A percentile compares a stretch with the other conserved stretches of the same genome.
Evolutionary conservation across 2,113 vertebrate species (phyloP).

Genomic region (Labeo rohita): DNA sequence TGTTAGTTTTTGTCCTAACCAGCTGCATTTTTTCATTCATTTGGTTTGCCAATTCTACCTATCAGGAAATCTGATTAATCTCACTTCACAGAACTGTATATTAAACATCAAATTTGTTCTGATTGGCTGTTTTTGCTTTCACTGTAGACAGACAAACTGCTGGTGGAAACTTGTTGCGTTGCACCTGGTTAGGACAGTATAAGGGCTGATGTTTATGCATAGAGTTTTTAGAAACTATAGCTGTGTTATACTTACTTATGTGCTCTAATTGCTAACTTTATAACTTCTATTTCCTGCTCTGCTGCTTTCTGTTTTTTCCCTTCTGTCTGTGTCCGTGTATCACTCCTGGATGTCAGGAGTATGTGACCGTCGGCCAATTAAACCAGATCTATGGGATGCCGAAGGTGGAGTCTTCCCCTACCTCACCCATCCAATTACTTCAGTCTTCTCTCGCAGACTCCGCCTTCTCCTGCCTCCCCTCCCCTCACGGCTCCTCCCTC

Average conservation of each 20-base stretch:
- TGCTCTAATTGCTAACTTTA: background rate
- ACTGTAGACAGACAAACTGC: background rate
- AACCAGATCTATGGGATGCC: conserved; percentile 78
- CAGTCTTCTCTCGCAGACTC: conserved; percentile 70
- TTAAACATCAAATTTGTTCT: background rate
- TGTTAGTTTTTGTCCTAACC: conserved; percentile 3
- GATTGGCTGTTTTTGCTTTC: background rate
- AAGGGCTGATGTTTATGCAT: background rate
- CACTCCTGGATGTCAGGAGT: conserved; percentile 61
- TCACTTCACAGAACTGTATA: background rate
- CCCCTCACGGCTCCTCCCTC: conserved; percentile 76
- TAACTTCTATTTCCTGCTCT: conserved; percentile 65
- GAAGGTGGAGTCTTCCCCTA: conserved; percentile 72
- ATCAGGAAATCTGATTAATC: background rate
- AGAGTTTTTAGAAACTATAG: background rate
- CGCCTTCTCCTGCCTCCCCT: conserved; percentile 74
- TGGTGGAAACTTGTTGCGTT: background rate
- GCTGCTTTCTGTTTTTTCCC: conserved; percentile 26
- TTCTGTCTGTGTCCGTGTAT: conserved; percentile 31
- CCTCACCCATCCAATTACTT: conserved; percentile 68
- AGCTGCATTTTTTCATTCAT: background rate
- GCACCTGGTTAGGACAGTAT: conserved; percentile 1
- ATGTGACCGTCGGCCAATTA: conserved; percentile 72
- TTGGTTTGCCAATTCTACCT: background rate
- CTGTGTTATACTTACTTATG: background rate